These are phyloP conservation scores for Sminthurides aquaticus DNA, from an alignment of 2,888 invertebrate genomes.

Conservation along the genomic window DNA sequence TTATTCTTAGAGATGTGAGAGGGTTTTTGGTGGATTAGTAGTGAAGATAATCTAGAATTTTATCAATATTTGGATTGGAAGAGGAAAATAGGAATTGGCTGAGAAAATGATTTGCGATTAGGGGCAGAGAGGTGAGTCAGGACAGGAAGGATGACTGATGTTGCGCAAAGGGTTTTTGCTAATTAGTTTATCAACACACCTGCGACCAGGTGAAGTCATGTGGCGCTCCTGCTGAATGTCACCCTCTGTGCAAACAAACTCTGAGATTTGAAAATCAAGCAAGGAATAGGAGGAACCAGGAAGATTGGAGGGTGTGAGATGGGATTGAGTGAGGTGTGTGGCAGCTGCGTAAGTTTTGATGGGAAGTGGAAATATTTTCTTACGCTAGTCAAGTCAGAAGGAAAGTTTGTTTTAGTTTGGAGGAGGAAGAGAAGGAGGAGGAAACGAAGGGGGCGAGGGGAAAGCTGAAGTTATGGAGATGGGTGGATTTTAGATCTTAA, in stretches of 20 bases:
- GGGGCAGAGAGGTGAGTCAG: too few species aligned
- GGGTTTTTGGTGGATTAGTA: too few species aligned
- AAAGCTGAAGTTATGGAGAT: not conserved
- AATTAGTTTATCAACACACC: too few species aligned
- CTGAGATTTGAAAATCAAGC: not conserved
- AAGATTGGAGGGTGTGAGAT: not conserved
- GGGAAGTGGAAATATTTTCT: conserved; percentile 1
- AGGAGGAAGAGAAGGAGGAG: not conserved
- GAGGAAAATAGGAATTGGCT: too few species aligned
- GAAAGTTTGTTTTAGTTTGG: not conserved
- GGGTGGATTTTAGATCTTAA: not conserved
- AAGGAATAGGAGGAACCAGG: not conserved
- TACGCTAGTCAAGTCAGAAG: not conserved
- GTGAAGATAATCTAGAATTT: too few species aligned
- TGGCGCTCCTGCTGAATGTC: not conserved
- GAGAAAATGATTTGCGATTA: too few species aligned
- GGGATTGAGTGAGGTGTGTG: not conserved
- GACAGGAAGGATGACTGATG: too few species aligned
- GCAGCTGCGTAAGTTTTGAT: not conserved
- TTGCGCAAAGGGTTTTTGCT: too few species aligned
- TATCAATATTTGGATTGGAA: too few species aligned
- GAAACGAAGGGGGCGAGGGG: not conserved
- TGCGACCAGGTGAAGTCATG: not conserved
- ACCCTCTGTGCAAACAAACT: not conserved
- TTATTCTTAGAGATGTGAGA: too few species aligned